Conservation (phyloP, 2,113 vertebrate species). For the Epinephelus cyanopodus region DNA sequence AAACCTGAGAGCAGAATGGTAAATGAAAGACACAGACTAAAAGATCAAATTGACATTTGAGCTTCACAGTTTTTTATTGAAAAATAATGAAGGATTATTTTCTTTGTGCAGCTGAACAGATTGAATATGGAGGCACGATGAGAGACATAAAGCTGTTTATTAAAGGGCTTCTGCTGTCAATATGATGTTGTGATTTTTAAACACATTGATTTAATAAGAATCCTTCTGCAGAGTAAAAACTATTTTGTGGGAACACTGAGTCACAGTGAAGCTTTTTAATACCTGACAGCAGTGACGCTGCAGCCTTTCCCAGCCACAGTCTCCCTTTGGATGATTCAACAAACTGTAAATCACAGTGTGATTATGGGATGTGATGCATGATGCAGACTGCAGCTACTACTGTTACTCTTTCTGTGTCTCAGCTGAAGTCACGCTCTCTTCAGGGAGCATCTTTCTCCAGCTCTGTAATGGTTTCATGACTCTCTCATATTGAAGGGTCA, state of each 20-base stretch:
- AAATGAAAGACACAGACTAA: background rate
- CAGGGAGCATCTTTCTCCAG: conserved; percentile 28
- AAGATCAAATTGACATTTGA: background rate
- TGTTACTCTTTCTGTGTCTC: background rate
- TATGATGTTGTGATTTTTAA: background rate
- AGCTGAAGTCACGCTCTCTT: conserved; percentile 14
- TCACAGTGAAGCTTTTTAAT: conserved; percentile 13
- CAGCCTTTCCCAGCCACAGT: background rate
- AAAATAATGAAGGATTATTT: background rate
- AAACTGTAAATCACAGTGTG: no score
- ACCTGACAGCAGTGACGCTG: background rate
- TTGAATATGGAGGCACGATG: background rate
- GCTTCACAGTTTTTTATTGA: background rate
- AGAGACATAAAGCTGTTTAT: background rate
- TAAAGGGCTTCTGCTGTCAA: background rate
- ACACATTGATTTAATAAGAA: background rate
- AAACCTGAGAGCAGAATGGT: background rate
- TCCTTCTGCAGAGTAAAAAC: background rate
- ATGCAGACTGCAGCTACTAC: background rate
- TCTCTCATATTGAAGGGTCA: conserved; percentile 13
- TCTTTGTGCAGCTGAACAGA: background rate
- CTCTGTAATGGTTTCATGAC: conserved; percentile 9
- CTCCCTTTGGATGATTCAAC: no score
- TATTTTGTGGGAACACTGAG: background rate
- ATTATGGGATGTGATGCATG: background rate